These are phyloP conservation scores for Diorhabda elongata DNA, from an alignment of 1,140 invertebrate species.

Conservation along the genomic window DNA sequence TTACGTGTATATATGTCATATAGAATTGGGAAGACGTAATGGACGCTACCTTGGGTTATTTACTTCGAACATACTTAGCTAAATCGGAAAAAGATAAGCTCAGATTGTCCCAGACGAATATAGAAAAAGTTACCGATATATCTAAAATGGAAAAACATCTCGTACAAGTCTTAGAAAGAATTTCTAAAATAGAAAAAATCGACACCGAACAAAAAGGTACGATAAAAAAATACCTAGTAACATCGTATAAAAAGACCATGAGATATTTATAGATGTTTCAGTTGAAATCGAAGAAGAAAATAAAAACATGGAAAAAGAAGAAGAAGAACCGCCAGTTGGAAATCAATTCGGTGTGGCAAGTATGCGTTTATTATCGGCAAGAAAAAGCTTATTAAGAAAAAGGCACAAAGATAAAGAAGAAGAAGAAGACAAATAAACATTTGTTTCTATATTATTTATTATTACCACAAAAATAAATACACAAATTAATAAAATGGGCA, in stretches of 20 bases:
- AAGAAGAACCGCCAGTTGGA: slow-evolving; percentile 34
- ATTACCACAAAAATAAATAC: no score
- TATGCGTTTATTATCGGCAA: slow-evolving; percentile 38
- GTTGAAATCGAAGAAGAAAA: background rate
- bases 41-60: slow-evolving; percentile 52
- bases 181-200: slow-evolving; percentile 31
- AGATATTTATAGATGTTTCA: background rate
- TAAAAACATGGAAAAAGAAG: slow-evolving; percentile 4
- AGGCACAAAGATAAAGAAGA: slow-evolving; percentile 27
- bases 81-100: slow-evolving; percentile 50
- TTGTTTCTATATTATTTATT: no score
- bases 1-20: background rate
- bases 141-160: slow-evolving; percentile 58
- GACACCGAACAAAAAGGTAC: background rate
- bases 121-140: slow-evolving; percentile 52
- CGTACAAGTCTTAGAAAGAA: slow-evolving; percentile 52
- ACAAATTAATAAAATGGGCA: no score
- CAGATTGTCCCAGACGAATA: slow-evolving; percentile 46
- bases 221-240: background rate
- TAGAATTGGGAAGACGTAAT: slow-evolving; percentile 61
- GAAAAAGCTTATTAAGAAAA: slow-evolving; percentile 31
- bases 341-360: slow-evolving; percentile 40
- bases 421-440: background rate
- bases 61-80: slow-evolving; percentile 52
- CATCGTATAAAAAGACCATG: background rate